Conservation (phyloP, 2,888 invertebrate species). For the Noctua janthina region DNA sequence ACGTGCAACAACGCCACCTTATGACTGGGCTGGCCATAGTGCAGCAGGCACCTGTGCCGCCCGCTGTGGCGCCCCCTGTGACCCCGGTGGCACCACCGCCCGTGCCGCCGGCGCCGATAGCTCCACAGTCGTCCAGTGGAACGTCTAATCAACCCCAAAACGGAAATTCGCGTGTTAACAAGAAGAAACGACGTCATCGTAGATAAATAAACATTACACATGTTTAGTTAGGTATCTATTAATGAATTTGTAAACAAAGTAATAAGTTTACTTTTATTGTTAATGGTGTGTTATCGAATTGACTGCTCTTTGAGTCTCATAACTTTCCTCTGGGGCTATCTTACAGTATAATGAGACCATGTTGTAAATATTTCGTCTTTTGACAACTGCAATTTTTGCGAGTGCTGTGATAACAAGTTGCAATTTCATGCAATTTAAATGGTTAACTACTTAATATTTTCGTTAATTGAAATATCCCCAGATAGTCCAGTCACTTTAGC, state of each 20-base stretch:
- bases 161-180: conserved; percentile 76
- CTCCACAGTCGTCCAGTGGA: conserved; percentile 64
- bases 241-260: conserved; percentile 63
- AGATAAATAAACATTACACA: conserved; percentile 75
- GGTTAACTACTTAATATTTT: conserved; percentile 74
- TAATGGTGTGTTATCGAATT: conserved; percentile 71
- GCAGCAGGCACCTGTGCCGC: conserved; percentile 47
- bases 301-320: conserved; percentile 76
- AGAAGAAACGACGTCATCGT: conserved; percentile 84
- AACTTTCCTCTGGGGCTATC: conserved; percentile 76
- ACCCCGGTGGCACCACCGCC: conserved; percentile 50
- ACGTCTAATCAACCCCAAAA: conserved; percentile 71
- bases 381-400: conserved; percentile 83
- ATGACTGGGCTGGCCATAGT: conserved; percentile 57
- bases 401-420: conserved; percentile 87
- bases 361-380: conserved; percentile 80
- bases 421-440: conserved; percentile 76
- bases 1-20: conserved; percentile 39
- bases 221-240: conserved; percentile 60
- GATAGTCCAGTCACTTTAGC: conserved; percentile 22
- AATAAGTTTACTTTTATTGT: conserved; percentile 69
- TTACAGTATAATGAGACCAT: conserved; percentile 70
- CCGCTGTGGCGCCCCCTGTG: conserved; percentile 53
- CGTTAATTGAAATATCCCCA: conserved; percentile 74
- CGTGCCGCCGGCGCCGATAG: conserved; percentile 58